These are phyloP conservation scores for Orchestes rusci DNA, from an alignment of 2,888 invertebrate genomes.

Conservation along the genomic window DNA sequence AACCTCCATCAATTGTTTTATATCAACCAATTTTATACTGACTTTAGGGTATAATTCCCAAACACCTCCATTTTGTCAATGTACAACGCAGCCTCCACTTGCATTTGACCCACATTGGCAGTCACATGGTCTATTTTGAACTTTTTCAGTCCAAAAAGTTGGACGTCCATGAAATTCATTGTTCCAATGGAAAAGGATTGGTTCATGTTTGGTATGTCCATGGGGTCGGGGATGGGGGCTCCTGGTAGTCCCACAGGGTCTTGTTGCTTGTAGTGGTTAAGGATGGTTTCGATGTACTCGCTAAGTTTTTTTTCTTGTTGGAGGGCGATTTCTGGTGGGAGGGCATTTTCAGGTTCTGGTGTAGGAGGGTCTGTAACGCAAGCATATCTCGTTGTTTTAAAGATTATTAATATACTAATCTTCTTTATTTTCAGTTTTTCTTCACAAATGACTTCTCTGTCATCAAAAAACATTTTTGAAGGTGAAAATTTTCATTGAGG, in stretches of 20 bases:
- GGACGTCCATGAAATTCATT: constrained; percentile 63
- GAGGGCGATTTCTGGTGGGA: constrained; percentile 1
- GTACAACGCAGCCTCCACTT: constrained; percentile 64
- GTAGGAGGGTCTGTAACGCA: constrained; percentile 1
- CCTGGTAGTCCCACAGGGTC: constrained; percentile 78
- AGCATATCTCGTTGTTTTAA: too few relatives aligned
- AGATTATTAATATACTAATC: too few relatives aligned
- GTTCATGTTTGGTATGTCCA: constrained; percentile 67
- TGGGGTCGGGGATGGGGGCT: constrained; percentile 72
- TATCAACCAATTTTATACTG: background rate
- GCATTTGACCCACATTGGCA: constrained; percentile 67
- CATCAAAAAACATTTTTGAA: too few relatives aligned
- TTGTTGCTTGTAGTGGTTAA: constrained; percentile 73
- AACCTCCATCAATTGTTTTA: background rate
- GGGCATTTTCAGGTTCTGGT: background rate
- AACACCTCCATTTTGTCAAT: constrained; percentile 61
- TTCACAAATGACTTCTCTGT: too few relatives aligned
- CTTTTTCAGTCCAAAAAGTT: constrained; percentile 69
- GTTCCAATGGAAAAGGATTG: constrained; percentile 56
- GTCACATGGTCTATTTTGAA: constrained; percentile 66
- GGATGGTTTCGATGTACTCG: constrained; percentile 58
- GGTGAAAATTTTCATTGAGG: too few relatives aligned
- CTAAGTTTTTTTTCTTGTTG: constrained; percentile 59
- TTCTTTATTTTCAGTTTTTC: too few relatives aligned
- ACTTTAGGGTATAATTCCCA: constrained; percentile 24